Evolutionary conservation across 2,797 vertebrate species (phyloP).

Genomic region (Cuniculus paca): DNA sequence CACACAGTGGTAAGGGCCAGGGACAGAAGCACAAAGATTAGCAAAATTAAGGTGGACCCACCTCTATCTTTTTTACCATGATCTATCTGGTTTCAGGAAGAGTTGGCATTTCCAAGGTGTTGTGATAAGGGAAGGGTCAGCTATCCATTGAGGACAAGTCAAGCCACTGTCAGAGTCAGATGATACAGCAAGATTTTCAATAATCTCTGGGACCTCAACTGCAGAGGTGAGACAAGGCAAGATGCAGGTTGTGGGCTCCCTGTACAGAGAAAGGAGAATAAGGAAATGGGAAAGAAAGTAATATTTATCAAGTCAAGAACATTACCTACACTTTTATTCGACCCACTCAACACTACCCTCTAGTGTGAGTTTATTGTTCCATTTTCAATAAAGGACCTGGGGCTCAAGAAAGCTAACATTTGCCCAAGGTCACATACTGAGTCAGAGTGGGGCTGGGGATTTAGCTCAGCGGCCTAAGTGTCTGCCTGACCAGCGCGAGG

Average conservation of each 20-base stretch:
- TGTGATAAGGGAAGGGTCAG: neutral
- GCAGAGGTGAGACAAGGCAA: neutral
- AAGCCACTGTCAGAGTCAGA: neutral
- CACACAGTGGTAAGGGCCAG: neutral
- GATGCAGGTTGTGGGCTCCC: neutral
- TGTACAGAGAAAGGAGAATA: neutral
- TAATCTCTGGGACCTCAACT: neutral
- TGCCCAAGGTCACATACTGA: neutral
- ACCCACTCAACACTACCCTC: neutral
- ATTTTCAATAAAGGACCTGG: neutral
- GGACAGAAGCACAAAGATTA: neutral
- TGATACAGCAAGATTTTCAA: neutral
- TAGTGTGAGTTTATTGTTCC: neutral
- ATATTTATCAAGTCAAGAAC: neutral
- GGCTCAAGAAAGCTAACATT: neutral
- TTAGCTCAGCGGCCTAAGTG: no score
- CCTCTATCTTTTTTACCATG: neutral
- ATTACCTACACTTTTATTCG: neutral
- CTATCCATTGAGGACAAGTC: neutral
- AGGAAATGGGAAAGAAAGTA: slow-evolving; percentile 18
- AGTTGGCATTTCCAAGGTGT: neutral
- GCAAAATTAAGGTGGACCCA: neutral
- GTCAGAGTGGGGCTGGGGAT: no score
- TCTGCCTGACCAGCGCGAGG: no score
- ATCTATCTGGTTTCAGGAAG: slow-evolving; percentile 35